phyloP scores from a whole-genome alignment of 2,113 vertebrate genomes.

The Odontesthes bonariensis region DNA sequence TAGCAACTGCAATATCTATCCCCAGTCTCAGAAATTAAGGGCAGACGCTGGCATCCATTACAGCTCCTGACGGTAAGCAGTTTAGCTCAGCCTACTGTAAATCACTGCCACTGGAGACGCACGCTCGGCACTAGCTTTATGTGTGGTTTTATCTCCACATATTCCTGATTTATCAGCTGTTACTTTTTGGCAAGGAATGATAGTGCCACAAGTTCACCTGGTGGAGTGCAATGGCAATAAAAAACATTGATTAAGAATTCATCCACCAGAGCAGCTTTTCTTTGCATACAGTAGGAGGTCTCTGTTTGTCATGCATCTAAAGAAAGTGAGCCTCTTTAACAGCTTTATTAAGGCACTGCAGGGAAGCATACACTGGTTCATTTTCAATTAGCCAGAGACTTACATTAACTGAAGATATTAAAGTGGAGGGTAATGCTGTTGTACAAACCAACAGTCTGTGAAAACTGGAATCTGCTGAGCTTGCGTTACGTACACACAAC shows the following conservation, averaged over 20 bases:
- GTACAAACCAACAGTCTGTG: constrained; percentile 77
- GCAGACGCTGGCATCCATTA: constrained; percentile 81
- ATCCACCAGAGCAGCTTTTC: constrained; percentile 48
- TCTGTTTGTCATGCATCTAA: constrained; percentile 53
- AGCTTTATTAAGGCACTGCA: constrained; percentile 73
- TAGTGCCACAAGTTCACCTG: constrained; percentile 56
- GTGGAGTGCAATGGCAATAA: constrained; percentile 43
- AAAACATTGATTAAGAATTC: constrained; percentile 51
- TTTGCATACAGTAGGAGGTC: constrained; percentile 45
- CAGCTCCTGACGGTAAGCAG: constrained; percentile 78
- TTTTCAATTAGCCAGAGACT: constrained; percentile 83
- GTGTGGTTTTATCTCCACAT: constrained; percentile 77
- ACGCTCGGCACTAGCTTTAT: constrained; percentile 70
- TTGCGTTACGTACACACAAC: constrained; percentile 56
- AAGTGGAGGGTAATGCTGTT: constrained; percentile 75
- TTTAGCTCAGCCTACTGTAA: constrained; percentile 77
- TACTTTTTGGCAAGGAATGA: constrained; percentile 59
- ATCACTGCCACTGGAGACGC: constrained; percentile 74
- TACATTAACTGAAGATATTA: constrained; percentile 80
- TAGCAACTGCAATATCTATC: constrained; percentile 76
- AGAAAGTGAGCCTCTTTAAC: constrained; percentile 64
- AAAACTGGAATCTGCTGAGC: constrained; percentile 77
- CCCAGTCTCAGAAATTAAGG: constrained; percentile 74
- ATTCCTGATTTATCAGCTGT: constrained; percentile 76
- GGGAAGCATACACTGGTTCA: constrained; percentile 75